These are phyloP conservation scores for Ctenoplectra terminalis DNA, from an alignment of 1,140 invertebrate genomes.

Conservation along the genomic window DNA sequence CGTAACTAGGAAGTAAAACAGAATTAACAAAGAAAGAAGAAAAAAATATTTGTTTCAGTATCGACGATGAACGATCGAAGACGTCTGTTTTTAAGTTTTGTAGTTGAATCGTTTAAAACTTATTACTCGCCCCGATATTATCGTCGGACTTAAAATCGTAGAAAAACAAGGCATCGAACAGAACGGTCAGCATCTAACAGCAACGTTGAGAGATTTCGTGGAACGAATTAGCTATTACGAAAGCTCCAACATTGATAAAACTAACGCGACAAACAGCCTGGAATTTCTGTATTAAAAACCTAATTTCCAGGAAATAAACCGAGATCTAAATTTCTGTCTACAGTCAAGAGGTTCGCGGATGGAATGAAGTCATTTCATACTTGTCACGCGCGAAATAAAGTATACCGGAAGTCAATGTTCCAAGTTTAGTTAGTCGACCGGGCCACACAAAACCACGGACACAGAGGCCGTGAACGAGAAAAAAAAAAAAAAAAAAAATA, in stretches of 20 bases:
- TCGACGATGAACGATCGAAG: neutral
- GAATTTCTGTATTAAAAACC: slow-evolving; percentile 23
- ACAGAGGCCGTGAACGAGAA: no score
- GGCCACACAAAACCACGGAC: neutral
- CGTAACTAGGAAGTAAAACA: neutral
- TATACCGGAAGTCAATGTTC: slow-evolving; percentile 27
- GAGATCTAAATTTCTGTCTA: no score
- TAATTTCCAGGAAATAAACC: neutral
- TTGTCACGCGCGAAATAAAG: slow-evolving; percentile 18
- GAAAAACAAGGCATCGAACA: slow-evolving; percentile 27
- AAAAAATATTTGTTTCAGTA: neutral
- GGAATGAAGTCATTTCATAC: neutral
- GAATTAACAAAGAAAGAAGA: neutral
- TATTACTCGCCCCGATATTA: neutral
- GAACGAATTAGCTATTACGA: slow-evolving; percentile 38
- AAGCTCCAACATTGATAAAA: slow-evolving; percentile 29
- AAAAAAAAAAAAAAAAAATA: no score
- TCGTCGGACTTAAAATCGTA: neutral
- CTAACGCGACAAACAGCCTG: neutral
- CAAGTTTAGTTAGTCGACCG: slow-evolving; percentile 10
- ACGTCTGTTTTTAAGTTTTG: neutral
- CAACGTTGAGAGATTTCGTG: slow-evolving; percentile 12
- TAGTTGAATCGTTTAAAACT: neutral
- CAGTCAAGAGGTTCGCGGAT: neutral
- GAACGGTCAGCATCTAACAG: slow-evolving; percentile 8